These are phyloP conservation scores for Pardosa pseudoannulata DNA, from an alignment of 2,888 invertebrate genomes.

Conservation along the genomic window DNA sequence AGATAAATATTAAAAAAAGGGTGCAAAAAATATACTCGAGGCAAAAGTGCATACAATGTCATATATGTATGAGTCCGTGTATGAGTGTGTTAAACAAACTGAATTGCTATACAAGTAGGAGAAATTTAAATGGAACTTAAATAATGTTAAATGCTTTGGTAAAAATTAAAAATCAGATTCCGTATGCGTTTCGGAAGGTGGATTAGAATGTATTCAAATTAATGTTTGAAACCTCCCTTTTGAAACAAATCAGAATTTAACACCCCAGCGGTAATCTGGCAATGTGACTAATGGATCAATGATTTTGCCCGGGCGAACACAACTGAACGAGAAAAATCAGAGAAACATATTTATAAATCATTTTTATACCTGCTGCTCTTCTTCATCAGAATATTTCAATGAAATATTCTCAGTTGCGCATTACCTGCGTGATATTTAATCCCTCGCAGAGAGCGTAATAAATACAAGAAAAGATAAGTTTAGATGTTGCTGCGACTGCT, in stretches of 20 bases:
- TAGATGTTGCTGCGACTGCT: conserved; percentile 16
- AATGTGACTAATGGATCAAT: not conserved
- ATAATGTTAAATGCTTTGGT: too few relatives aligned
- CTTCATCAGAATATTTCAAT: not conserved
- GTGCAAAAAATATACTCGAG: too few relatives aligned
- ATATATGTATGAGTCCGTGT: too few relatives aligned
- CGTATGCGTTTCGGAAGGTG: too few relatives aligned
- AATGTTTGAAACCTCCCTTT: not conserved
- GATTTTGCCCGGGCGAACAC: not conserved
- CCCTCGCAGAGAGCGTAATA: not conserved
- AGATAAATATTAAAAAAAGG: too few relatives aligned
- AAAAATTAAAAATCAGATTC: too few relatives aligned
- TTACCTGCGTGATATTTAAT: not conserved
- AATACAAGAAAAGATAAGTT: conserved; percentile 2
- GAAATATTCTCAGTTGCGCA: not conserved
- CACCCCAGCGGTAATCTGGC: not conserved
- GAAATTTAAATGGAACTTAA: too few relatives aligned
- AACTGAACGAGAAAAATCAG: not conserved
- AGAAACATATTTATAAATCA: not conserved
- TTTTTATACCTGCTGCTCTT: not conserved
- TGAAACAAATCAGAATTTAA: not conserved
- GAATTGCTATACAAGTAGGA: too few relatives aligned
- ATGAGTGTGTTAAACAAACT: too few relatives aligned
- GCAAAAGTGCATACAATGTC: too few relatives aligned
- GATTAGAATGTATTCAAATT: too few relatives aligned